These are phyloP conservation scores for Cervus canadensis DNA, from an alignment of 2,113 vertebrate genomes.

Conservation along the genomic window DNA sequence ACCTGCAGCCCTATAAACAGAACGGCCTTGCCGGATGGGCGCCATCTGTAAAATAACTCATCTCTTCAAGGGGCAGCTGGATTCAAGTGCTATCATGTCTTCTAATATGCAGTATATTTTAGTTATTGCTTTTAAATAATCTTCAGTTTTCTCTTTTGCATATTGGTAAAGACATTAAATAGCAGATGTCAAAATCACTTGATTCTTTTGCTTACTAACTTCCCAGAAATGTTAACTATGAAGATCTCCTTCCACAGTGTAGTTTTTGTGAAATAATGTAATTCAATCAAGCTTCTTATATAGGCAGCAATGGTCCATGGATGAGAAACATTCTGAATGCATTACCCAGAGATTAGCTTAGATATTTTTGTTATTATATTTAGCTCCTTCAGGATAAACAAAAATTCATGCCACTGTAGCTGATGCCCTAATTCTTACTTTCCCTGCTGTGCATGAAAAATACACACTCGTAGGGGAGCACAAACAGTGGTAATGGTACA, in stretches of 20 bases:
- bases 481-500: neutral
- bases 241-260: conserved; percentile 40
- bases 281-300: conserved; percentile 46
- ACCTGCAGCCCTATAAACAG: conserved; percentile 77
- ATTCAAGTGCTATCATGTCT: conserved; percentile 77
- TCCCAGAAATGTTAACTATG: conserved; percentile 60
- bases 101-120: conserved; percentile 76
- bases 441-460: conserved; percentile 56
- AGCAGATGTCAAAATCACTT: conserved; percentile 77
- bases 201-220: conserved; percentile 64
- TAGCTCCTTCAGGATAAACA: conserved; percentile 38
- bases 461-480: neutral
- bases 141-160: conserved; percentile 73
- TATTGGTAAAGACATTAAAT: conserved; percentile 75
- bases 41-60: conserved; percentile 81
- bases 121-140: conserved; percentile 78
- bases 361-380: conserved; percentile 40
- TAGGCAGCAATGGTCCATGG: neutral
- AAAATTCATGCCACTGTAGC: neutral
- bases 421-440: conserved; percentile 43
- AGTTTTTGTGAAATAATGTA: conserved; percentile 54
- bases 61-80: conserved; percentile 74
- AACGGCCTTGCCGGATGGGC: conserved; percentile 74
- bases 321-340: conserved; percentile 45
- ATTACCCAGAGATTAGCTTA: conserved; percentile 39